Conservation (phyloP, 2,797 vertebrate species). For the Kryptopterus vitreolus region DNA sequence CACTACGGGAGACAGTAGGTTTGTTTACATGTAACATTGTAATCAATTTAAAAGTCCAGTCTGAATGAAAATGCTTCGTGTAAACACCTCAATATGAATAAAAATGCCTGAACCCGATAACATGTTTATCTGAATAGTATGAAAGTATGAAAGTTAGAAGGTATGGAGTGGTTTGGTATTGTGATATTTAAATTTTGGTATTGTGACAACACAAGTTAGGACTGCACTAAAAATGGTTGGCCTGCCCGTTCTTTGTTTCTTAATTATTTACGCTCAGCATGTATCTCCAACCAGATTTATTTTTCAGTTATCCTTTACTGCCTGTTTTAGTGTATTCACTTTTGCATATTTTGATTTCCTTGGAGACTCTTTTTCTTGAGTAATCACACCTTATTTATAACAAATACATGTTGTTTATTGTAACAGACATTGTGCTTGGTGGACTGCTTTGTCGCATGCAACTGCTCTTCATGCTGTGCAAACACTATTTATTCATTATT, state of each 20-base stretch:
- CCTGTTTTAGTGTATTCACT: background rate
- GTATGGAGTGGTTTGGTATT: no score
- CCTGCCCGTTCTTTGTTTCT: background rate
- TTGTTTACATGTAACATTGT: no score
- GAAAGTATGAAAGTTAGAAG: no score
- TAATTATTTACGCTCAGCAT: background rate
- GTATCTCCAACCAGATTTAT: background rate
- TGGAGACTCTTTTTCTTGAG: background rate
- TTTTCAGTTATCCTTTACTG: background rate
- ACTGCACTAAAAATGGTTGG: background rate
- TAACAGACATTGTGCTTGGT: background rate
- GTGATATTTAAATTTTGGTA: no score
- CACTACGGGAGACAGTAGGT: no score
- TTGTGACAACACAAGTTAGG: background rate
- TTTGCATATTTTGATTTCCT: background rate
- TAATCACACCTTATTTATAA: background rate
- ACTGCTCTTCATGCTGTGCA: background rate
- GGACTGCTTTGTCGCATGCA: background rate
- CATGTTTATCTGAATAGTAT: no score
- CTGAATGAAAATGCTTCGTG: no score
- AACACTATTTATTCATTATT: background rate
- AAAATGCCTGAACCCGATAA: no score
- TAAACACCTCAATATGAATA: no score
- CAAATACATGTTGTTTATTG: background rate
- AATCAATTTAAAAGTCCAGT: no score